Conservation (phyloP, 1,140 invertebrate genomes). For the Hirudo medicinalis region DNA sequence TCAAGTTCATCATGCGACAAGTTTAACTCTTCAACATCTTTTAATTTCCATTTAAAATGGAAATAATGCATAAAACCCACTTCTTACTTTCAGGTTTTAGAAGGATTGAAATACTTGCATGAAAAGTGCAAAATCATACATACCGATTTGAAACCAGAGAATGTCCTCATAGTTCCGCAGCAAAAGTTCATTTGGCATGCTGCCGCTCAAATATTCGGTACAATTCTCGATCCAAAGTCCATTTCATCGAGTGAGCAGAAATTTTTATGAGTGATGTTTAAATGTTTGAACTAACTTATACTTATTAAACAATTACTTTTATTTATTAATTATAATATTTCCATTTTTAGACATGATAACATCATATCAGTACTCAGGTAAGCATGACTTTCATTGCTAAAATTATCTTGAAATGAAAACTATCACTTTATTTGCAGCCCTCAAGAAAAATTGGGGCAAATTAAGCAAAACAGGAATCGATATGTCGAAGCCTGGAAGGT, state of each 20-base stretch:
- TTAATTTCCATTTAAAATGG: background rate
- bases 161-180: slow-evolving; percentile 82
- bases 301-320: background rate
- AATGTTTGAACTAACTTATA: background rate
- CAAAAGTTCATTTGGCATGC: slow-evolving; percentile 38
- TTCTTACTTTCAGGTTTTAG: slow-evolving; percentile 52
- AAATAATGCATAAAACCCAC: slow-evolving; percentile 11
- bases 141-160: slow-evolving; percentile 98
- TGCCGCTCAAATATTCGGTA: slow-evolving; percentile 6
- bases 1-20: slow-evolving; percentile 85
- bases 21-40: slow-evolving; percentile 45
- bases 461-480: no score
- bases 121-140: slow-evolving; percentile 95
- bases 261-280: no score
- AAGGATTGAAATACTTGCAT: slow-evolving; percentile 91
- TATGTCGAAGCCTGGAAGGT: no score
- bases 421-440: no score
- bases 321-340: background rate
- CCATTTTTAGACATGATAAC: slow-evolving; percentile 16
- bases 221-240: background rate
- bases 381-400: background rate
- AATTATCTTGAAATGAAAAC: no score
- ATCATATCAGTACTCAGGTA: slow-evolving; percentile 15
- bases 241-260: background rate
- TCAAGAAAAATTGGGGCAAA: no score